phyloP scores from a whole-genome alignment of 1,140 invertebrate genomes.

The Bombus terrestris region DNA sequence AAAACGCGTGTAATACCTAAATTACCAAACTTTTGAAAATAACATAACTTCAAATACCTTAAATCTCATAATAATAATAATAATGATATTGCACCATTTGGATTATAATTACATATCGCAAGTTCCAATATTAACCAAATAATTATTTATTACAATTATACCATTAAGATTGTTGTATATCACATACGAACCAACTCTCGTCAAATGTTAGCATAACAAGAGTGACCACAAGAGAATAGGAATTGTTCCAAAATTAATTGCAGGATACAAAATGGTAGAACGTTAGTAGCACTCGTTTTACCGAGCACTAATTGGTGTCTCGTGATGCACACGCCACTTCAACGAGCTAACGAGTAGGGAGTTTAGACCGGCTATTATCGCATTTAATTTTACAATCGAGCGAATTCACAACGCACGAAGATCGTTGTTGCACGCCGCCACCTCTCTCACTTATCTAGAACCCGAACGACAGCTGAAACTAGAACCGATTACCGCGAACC shows the following conservation, averaged over 20 bases:
- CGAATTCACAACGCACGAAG: neutral
- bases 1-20: neutral
- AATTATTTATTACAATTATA: neutral
- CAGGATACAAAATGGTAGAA: neutral
- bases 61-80: neutral
- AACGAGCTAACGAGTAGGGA: neutral
- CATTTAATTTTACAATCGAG: slow-evolving; percentile 40
- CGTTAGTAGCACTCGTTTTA: slow-evolving; percentile 34
- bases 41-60: neutral
- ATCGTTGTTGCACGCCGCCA: neutral
- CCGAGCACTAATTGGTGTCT: slow-evolving; percentile 24
- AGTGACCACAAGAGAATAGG: neutral
- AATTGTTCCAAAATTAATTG: slow-evolving; percentile 11
- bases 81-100: neutral
- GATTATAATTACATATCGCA: neutral
- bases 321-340: slow-evolving; percentile 1
- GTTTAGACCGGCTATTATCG: slow-evolving; percentile 43
- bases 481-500: slow-evolving; percentile 58
- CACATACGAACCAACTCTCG: neutral
- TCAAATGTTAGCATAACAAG: neutral
- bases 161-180: neutral
- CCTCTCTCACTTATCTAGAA: slow-evolving; percentile 3
- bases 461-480: slow-evolving; percentile 46
- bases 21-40: neutral
- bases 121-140: neutral